These are phyloP conservation scores for Clistopyga incitator DNA, from an alignment of 2,888 invertebrate species.

Conservation along the genomic window DNA sequence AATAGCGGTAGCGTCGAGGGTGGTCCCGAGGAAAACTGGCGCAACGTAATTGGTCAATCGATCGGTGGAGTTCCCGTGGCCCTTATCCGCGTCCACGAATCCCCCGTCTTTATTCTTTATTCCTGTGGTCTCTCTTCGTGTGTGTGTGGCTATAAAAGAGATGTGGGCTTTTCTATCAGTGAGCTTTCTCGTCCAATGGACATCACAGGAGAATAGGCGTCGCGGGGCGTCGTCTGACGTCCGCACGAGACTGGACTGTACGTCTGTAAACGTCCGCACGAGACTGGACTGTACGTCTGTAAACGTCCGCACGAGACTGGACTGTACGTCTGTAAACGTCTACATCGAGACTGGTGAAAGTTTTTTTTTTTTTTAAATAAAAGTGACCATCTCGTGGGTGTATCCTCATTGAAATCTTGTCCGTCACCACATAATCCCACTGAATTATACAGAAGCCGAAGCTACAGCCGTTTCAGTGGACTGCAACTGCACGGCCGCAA, in stretches of 20 bases:
- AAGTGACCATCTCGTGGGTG: not conserved
- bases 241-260: constrained; percentile 29
- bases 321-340: not conserved
- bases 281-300: constrained; percentile 29
- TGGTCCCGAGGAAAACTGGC: constrained; percentile 48
- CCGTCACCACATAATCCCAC: constrained; percentile 20
- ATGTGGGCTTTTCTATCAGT: not conserved
- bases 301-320: constrained; percentile 31
- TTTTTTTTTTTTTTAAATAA: constrained; percentile 19
- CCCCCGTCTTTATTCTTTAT: constrained; percentile 58
- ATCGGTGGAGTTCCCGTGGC: constrained; percentile 66
- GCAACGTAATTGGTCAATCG: constrained; percentile 71
- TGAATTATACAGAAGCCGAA: not conserved
- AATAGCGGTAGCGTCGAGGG: constrained; percentile 29
- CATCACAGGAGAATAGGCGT: constrained; percentile 33
- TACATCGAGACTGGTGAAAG: not conserved
- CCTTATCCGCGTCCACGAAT: constrained; percentile 61
- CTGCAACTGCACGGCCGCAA: not conserved
- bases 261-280: constrained; percentile 38
- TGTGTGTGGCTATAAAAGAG: constrained; percentile 28
- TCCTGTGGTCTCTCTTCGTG: constrained; percentile 26
- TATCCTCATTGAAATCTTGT: constrained; percentile 3
- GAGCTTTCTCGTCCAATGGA: constrained; percentile 61
- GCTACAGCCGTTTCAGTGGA: constrained; percentile 3
- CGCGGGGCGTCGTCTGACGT: constrained; percentile 52